phyloP scores from a whole-genome alignment of 2,797 vertebrate genomes.

The Harpagifer antarcticus region DNA sequence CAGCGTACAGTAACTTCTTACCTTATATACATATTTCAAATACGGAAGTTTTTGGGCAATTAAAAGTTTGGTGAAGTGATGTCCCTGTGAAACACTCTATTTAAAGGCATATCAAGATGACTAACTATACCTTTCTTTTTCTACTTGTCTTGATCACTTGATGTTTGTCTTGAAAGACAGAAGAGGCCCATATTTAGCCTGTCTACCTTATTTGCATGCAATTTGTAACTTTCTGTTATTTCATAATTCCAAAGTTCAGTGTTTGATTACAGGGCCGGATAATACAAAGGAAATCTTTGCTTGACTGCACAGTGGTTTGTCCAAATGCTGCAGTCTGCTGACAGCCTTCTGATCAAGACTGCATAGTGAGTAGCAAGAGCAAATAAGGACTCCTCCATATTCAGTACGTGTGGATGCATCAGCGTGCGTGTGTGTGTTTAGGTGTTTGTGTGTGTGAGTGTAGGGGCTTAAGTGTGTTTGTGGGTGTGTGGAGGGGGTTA shows the following conservation, averaged over 20 bases:
- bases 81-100: conserved; percentile 5
- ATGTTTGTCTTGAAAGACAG: conserved; percentile 21
- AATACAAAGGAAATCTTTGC: conserved; percentile 31
- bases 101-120: conserved; percentile 19
- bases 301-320: conserved; percentile 32
- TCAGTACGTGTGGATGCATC: conserved; percentile 70
- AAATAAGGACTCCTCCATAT: conserved; percentile 81
- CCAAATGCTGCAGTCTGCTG: conserved; percentile 54
- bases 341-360: conserved; percentile 69
- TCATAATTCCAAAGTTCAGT: conserved; percentile 18
- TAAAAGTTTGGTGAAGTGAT: conserved; percentile 20
- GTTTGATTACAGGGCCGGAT: conserved; percentile 17
- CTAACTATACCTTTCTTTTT: not conserved
- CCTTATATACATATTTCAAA: not conserved
- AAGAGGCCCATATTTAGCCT: conserved; percentile 15
- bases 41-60: conserved; percentile 7
- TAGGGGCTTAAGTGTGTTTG: conserved; percentile 69
- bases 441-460: conserved; percentile 52
- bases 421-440: conserved; percentile 37
- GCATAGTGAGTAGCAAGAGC: conserved; percentile 71
- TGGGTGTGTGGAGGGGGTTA: conserved; percentile 69
- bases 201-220: conserved; percentile 14
- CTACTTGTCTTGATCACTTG: not conserved
- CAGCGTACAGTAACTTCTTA: conserved; percentile 1
- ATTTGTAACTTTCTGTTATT: conserved; percentile 39